Percentiles rank a stretch among this genome's conserved stretches.
These are phyloP conservation scores for Corythaixoides concolor DNA, from an alignment of 2,113 vertebrate species.

Conservation along the genomic window DNA sequence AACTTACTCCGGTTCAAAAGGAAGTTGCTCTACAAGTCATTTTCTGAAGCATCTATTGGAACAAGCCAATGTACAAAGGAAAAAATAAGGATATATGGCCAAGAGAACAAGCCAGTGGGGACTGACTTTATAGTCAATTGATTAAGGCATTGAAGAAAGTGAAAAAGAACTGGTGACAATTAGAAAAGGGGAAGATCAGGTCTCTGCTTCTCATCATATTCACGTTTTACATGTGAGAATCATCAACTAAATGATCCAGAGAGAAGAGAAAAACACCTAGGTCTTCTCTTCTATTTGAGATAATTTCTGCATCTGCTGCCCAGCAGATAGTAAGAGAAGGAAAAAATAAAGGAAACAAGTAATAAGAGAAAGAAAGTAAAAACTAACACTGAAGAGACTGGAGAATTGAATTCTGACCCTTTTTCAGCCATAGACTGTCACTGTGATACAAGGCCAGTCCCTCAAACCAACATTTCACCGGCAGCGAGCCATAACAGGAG, in stretches of 20 bases:
- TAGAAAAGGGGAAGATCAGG: neutral
- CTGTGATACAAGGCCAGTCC: neutral
- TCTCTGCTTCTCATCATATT: neutral
- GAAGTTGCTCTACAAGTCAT: neutral
- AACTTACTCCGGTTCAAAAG: neutral
- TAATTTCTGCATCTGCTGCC: neutral
- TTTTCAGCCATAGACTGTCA: neutral
- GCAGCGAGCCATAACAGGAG: neutral
- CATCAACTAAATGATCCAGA: neutral
- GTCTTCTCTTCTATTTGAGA: neutral
- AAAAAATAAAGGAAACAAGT: neutral
- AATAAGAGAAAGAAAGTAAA: neutral
- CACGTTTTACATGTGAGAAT: neutral
- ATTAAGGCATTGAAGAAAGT: neutral
- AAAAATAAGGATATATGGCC: neutral
- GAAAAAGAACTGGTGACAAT: neutral
- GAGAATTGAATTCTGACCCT: neutral
- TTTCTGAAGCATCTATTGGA: neutral
- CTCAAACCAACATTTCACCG: neutral
- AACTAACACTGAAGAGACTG: neutral
- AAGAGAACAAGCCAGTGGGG: neutral
- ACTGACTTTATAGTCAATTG: neutral
- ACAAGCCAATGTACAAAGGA: neutral
- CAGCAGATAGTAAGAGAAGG: neutral
- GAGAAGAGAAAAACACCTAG: neutral